A percentile compares a stretch with the other conserved stretches of the same genome.
Conservation (phyloP, 2,888 invertebrate species). For the Drosophila rellima region DNA sequence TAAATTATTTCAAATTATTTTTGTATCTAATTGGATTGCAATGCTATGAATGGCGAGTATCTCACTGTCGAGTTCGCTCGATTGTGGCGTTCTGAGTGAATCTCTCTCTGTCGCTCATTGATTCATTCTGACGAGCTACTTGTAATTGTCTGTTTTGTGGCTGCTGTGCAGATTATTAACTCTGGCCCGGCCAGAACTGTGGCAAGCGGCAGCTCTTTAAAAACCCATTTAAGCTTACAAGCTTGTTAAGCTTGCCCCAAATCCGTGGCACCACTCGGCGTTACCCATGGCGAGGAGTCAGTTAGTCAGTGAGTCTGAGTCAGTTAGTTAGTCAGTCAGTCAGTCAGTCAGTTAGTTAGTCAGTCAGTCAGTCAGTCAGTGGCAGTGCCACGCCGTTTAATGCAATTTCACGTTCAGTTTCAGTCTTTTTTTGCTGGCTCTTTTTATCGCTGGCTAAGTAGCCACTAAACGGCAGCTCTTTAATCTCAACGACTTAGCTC, state of each 20-base stretch:
- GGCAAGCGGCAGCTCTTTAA: slow-evolving; percentile 73
- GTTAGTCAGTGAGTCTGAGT: too few relatives aligned
- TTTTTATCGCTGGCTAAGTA: slow-evolving; percentile 79
- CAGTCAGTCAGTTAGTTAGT: neutral
- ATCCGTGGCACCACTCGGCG: slow-evolving; percentile 50
- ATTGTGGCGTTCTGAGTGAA: slow-evolving; percentile 33
- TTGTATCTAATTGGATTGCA: neutral
- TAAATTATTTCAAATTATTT: too few relatives aligned
- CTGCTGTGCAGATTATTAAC: slow-evolving; percentile 73
- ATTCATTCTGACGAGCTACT: slow-evolving; percentile 55
- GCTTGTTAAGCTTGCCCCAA: slow-evolving; percentile 81
- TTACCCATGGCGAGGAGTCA: slow-evolving; percentile 4
- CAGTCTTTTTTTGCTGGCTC: neutral
- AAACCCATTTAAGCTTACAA: slow-evolving; percentile 77
- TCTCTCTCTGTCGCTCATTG: neutral
- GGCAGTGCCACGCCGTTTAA: slow-evolving; percentile 54
- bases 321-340: neutral
- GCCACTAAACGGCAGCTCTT: slow-evolving; percentile 82
- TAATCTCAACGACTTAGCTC: slow-evolving; percentile 76
- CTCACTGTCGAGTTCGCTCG: neutral
- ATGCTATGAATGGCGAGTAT: neutral
- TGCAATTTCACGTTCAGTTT: slow-evolving; percentile 78
- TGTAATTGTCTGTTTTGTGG: slow-evolving; percentile 65
- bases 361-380: slow-evolving; percentile 1
- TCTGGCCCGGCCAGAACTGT: slow-evolving; percentile 24